Evolutionary conservation across 2,797 vertebrate species (phyloP).

Genomic region (Takifugu ocellatus): DNA sequence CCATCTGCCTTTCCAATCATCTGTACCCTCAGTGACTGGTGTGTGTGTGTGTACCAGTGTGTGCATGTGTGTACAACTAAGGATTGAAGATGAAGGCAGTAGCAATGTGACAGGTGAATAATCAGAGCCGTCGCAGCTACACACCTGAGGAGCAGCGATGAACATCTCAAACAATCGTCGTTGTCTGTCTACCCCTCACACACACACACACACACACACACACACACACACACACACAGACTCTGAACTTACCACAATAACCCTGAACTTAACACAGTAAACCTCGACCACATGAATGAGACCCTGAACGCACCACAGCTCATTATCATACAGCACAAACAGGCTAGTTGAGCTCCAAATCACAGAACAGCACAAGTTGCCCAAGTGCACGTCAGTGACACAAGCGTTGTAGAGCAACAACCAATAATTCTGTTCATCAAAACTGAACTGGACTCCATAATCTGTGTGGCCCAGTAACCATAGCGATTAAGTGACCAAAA

Average conservation of each 20-base stretch:
- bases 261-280: neutral
- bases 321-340: too few relatives aligned
- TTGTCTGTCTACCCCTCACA: neutral
- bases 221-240: neutral
- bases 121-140: conserved; percentile 23
- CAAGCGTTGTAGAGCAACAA: too few relatives aligned
- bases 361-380: too few relatives aligned
- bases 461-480: too few relatives aligned
- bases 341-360: too few relatives aligned
- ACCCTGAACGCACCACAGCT: neutral
- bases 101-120: conserved; percentile 29
- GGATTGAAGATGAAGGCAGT: neutral
- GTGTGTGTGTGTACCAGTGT: neutral
- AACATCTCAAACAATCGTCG: neutral
- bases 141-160: conserved; percentile 12
- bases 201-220: conserved; percentile 1
- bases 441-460: too few relatives aligned
- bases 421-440: too few relatives aligned
- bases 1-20: conserved; percentile 3
- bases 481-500: too few relatives aligned
- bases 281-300: neutral
- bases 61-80: neutral
- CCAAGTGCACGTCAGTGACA: too few relatives aligned
- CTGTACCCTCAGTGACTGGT: neutral
- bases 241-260: neutral